These are phyloP conservation scores for Thymelicus lineola DNA, from an alignment of 2,888 invertebrate species.

Conservation along the genomic window DNA sequence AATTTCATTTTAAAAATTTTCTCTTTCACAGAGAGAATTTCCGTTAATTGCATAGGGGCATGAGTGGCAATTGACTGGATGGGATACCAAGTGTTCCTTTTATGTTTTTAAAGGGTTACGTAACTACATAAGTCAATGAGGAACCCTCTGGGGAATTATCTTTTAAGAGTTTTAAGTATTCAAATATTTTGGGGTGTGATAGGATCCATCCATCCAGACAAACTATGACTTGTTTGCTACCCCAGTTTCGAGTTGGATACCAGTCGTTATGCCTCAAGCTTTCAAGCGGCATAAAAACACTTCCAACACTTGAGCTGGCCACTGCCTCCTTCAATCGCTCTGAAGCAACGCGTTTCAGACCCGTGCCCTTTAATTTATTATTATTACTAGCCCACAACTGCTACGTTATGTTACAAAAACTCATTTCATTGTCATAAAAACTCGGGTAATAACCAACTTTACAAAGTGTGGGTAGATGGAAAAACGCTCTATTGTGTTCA, in stretches of 20 bases:
- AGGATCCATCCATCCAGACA: no score
- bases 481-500: conserved; percentile 22
- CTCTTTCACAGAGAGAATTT: conserved; percentile 10
- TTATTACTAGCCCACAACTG: no score
- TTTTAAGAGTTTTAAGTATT: background rate
- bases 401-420: conserved; percentile 3
- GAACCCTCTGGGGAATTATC: background rate
- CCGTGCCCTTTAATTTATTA: no score
- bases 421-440: conserved; percentile 16
- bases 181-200: background rate
- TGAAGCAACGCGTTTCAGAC: no score
- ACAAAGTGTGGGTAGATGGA: conserved; percentile 25
- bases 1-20: conserved; percentile 21
- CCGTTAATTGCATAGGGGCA: conserved; percentile 23
- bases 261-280: no score
- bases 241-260: no score
- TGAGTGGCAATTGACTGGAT: conserved; percentile 28
- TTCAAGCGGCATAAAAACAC: no score
- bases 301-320: no score
- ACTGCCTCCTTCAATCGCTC: no score
- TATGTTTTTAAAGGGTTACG: conserved; percentile 26
- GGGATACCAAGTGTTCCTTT: conserved; percentile 18
- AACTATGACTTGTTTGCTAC: no score
- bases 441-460: conserved; percentile 24
- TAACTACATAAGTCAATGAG: background rate